phyloP scores from a whole-genome alignment of 2,797 vertebrate species.

The Odontamblyopus lacepedii region DNA sequence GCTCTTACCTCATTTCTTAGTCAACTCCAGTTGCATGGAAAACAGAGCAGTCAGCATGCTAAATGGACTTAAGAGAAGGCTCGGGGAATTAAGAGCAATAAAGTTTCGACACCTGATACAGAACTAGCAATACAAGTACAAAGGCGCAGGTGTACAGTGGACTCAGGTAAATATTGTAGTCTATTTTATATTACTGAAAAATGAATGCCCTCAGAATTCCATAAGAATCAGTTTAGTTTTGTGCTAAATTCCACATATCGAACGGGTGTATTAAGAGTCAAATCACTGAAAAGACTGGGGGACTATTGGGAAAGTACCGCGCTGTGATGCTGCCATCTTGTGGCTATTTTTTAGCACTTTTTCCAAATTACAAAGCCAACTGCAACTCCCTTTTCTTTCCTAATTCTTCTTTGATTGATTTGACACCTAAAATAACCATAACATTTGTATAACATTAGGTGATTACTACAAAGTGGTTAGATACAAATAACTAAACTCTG shows the following conservation, averaged over 20 bases:
- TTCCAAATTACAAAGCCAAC: background rate
- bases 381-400: background rate
- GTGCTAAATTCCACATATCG: background rate
- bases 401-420: background rate
- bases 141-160: slow-evolving; percentile 13
- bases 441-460: too few relatives aligned
- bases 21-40: slow-evolving; percentile 78
- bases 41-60: slow-evolving; percentile 72
- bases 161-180: background rate
- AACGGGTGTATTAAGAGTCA: background rate
- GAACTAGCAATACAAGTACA: slow-evolving; percentile 40
- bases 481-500: too few relatives aligned
- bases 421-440: background rate
- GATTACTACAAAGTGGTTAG: too few relatives aligned
- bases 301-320: slow-evolving; percentile 30
- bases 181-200: too few relatives aligned
- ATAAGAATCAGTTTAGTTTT: background rate
- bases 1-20: slow-evolving; percentile 78
- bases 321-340: slow-evolving; percentile 55
- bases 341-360: slow-evolving; percentile 25
- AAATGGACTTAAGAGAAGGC: slow-evolving; percentile 57
- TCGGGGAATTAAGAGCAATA: slow-evolving; percentile 63
- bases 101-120: slow-evolving; percentile 56
- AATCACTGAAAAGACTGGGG: background rate
- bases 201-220: background rate